phyloP scores from a whole-genome alignment of 64 coral and sea anemone genomes.

The Pocillopora damicornis region DNA sequence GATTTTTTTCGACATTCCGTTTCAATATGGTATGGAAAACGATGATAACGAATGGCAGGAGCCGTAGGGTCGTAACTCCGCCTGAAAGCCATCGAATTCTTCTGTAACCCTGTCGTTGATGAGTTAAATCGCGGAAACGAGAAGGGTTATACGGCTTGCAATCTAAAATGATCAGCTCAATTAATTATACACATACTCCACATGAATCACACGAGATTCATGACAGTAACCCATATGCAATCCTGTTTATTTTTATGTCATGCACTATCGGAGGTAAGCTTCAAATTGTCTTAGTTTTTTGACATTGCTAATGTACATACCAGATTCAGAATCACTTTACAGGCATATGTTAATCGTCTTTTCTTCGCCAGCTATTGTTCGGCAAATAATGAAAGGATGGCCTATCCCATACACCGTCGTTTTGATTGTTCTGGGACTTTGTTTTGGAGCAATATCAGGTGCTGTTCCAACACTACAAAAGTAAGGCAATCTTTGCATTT shows the following conservation, averaged over 20 bases:
- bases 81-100: too few relatives aligned
- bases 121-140: neutral
- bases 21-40: neutral
- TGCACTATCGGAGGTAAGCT: constrained; percentile 95
- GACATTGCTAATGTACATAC: neutral
- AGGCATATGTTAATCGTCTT: neutral
- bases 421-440: constrained; percentile 79
- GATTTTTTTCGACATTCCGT: neutral
- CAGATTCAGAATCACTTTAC: neutral
- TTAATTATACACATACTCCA: neutral
- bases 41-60: neutral
- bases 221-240: constrained; percentile 64
- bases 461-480: constrained; percentile 61
- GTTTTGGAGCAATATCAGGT: constrained; percentile 86
- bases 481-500: constrained; percentile 32
- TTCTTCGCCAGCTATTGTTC: constrained; percentile 72
- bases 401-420: constrained; percentile 96
- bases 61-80: neutral
- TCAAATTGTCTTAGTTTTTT: neutral
- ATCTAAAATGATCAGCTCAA: neutral
- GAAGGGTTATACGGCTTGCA: neutral
- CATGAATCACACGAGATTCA: constrained; percentile 44
- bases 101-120: neutral
- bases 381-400: constrained; percentile 98
- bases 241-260: constrained; percentile 86